Evolutionary conservation across 1,140 invertebrate genomes (phyloP).

Genomic region (Achroia grisella): DNA sequence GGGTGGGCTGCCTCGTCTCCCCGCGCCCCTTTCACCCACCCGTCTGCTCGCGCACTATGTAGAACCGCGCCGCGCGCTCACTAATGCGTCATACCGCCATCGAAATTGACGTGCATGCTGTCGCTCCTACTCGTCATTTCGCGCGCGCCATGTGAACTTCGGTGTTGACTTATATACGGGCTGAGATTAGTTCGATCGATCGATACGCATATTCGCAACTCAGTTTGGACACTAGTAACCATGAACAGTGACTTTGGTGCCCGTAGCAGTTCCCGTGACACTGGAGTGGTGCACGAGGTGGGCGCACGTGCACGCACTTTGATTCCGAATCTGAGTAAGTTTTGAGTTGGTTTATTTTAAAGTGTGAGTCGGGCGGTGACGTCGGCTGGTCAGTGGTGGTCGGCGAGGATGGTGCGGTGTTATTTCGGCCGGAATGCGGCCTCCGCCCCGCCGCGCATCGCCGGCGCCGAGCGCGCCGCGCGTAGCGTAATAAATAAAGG

Average conservation of each 20-base stretch:
- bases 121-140: conserved; percentile 26
- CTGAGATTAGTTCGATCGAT: conserved; percentile 9
- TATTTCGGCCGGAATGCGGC: conserved; percentile 68
- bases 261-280: conserved; percentile 29
- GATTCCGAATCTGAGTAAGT: conserved; percentile 53
- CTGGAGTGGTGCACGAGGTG: conserved; percentile 40
- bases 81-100: conserved; percentile 66
- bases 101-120: conserved; percentile 41
- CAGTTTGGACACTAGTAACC: conserved; percentile 14
- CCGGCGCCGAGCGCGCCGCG: conserved; percentile 59
- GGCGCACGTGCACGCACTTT: conserved; percentile 48
- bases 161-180: conserved; percentile 46
- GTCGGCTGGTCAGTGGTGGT: conserved; percentile 27
- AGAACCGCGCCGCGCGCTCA: conserved; percentile 62
- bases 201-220: conserved; percentile 5
- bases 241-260: conserved; percentile 51
- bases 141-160: conserved; percentile 66
- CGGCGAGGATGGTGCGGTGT: conserved; percentile 36
- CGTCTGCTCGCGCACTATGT: conserved; percentile 54
- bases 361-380: conserved; percentile 43
- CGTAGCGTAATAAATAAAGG: conserved; percentile 72
- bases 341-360: conserved; percentile 55
- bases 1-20: conserved; percentile 18
- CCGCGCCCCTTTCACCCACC: conserved; percentile 35
- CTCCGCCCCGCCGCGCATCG: conserved; percentile 62